phyloP scores from a whole-genome alignment of 2,888 invertebrate species.

The Spatulosminthurus flaviceps region DNA sequence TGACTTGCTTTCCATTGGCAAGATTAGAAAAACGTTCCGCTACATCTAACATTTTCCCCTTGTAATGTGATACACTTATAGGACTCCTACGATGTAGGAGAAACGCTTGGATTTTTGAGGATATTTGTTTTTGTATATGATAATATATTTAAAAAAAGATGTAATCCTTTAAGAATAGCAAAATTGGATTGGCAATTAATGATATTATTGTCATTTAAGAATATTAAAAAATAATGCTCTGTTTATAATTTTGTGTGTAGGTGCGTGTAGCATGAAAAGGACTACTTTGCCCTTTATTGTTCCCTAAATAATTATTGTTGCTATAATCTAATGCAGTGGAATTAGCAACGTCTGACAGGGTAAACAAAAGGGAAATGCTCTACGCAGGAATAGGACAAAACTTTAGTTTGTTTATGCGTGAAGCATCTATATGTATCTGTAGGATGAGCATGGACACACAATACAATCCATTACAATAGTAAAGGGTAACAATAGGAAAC shows the following conservation, averaged over 20 bases:
- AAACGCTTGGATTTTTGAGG: too few species aligned
- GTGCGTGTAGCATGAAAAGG: slow-evolving; percentile 4
- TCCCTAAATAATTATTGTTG: neutral
- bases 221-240: too few species aligned
- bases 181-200: too few species aligned
- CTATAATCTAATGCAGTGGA: neutral
- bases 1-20: neutral
- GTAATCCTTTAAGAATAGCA: too few species aligned
- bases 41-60: too few species aligned
- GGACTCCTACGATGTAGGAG: too few species aligned
- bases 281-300: neutral
- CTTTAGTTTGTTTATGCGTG: neutral
- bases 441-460: neutral
- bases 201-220: too few species aligned
- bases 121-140: too few species aligned
- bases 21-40: neutral
- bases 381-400: neutral
- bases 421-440: too few species aligned
- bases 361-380: neutral
- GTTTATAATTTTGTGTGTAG: too few species aligned
- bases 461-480: neutral
- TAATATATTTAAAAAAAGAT: too few species aligned
- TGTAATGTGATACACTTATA: too few species aligned
- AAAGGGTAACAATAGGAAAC: neutral
- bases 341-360: slow-evolving; percentile 11